Evolutionary conservation across 2,888 invertebrate genomes (phyloP).

Genomic region (Epirrita christyi): DNA sequence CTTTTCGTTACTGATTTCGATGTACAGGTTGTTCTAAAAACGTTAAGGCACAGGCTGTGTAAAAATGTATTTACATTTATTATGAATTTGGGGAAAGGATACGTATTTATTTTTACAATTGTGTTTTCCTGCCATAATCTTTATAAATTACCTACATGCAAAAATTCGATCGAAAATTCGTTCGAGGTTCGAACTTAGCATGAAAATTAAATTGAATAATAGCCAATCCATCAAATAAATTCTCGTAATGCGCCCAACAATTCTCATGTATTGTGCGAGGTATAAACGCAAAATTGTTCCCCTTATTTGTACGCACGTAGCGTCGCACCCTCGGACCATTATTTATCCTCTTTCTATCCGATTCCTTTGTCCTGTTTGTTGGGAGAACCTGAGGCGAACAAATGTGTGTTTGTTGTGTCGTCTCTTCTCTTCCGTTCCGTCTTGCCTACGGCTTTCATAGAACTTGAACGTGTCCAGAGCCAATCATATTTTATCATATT

Average conservation of each 20-base stretch:
- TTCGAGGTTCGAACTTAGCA: not conserved
- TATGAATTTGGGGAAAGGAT: no score
- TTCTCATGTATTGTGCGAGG: slow-evolving; percentile 33
- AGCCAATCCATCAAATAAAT: slow-evolving; percentile 1
- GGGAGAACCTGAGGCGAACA: slow-evolving; percentile 59
- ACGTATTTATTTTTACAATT: no score
- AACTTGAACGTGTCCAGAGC: slow-evolving; percentile 47
- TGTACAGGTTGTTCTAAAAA: no score
- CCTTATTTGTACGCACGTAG: slow-evolving; percentile 49
- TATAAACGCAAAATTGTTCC: slow-evolving; percentile 40
- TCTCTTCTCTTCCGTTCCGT: slow-evolving; percentile 37
- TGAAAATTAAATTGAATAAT: not conserved
- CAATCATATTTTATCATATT: slow-evolving; percentile 53
- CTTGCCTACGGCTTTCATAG: slow-evolving; percentile 54
- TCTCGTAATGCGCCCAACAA: slow-evolving; percentile 7
- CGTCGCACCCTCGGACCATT: slow-evolving; percentile 52
- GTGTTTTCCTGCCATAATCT: no score
- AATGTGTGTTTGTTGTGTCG: slow-evolving; percentile 64
- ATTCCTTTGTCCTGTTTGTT: slow-evolving; percentile 70
- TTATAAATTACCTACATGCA: not conserved
- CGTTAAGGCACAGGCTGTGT: no score
- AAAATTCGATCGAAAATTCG: not conserved
- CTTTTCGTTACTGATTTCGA: no score
- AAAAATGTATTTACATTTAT: no score
- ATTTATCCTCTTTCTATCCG: slow-evolving; percentile 68